Conservation (phyloP, 2,888 invertebrate genomes). For the Sycophila texana region DNA sequence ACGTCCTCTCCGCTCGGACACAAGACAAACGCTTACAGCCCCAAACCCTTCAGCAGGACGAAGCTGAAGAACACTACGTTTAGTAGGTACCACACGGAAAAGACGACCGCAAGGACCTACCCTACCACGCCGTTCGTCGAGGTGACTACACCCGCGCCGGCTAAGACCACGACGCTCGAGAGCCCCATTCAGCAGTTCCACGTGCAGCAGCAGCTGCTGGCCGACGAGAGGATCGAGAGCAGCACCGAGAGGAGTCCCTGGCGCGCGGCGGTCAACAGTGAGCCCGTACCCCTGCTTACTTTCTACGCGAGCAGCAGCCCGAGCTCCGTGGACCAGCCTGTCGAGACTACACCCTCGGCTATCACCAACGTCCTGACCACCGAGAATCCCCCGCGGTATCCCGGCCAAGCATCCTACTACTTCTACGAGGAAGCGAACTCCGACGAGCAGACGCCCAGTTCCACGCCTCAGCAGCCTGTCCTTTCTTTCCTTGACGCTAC, state of each 20-base stretch:
- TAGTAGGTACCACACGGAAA: slow-evolving; percentile 48
- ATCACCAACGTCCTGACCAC: slow-evolving; percentile 64
- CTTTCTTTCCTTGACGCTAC: slow-evolving; percentile 47
- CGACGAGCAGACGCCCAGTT: slow-evolving; percentile 61
- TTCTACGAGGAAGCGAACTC: slow-evolving; percentile 80
- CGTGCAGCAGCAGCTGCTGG: slow-evolving; percentile 60
- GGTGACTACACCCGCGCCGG: slow-evolving; percentile 63
- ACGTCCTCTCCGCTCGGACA: slow-evolving; percentile 61
- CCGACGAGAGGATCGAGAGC: slow-evolving; percentile 70
- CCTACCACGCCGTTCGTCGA: slow-evolving; percentile 58
- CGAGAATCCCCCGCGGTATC: slow-evolving; percentile 59
- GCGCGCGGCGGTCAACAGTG: slow-evolving; percentile 77
- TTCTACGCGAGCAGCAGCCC: slow-evolving; percentile 79
- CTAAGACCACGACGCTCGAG: slow-evolving; percentile 58
- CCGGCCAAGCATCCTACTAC: slow-evolving; percentile 79
- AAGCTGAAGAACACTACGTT: slow-evolving; percentile 49
- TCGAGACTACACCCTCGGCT: slow-evolving; percentile 66
- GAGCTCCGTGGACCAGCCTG: slow-evolving; percentile 64
- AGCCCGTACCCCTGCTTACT: slow-evolving; percentile 80
- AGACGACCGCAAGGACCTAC: slow-evolving; percentile 55
- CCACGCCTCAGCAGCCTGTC: slow-evolving; percentile 28
- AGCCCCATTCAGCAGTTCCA: slow-evolving; percentile 58
- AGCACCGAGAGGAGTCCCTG: slow-evolving; percentile 72
- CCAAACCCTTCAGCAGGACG: slow-evolving; percentile 43
- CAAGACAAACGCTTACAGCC: slow-evolving; percentile 54